Base-by-base conservation (phyloP, 2,888 invertebrate species). In the Biston stratarius region DNA sequence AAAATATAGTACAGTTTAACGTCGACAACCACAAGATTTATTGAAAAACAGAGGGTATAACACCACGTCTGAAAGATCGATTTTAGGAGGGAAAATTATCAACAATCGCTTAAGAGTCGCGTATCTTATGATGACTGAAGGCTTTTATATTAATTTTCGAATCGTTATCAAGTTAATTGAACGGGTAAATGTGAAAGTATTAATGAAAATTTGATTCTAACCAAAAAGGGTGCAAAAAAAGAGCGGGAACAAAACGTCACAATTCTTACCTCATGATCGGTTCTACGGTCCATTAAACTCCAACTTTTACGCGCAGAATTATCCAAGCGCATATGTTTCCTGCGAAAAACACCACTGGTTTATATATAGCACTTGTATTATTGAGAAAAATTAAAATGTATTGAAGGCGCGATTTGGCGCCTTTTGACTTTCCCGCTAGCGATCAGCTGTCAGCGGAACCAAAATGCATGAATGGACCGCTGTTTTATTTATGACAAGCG, bases 391-490 rank as follows among this genome's bases (percentile, higher is more conserved):
- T 12, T 48, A 42, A 49, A 8, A 49, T 24, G 15, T 38, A 44
- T 55, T 7, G 14, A 33, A 11, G 42, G 14, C 48, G 57, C 62
- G 70, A 64, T 85, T 91, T 92, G 82, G 85, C 91, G 91, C 90
- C 90, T 83, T 92, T 92, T 83, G 77, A 90, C 88, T 92, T 92
- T 93, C 85, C 87, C 92, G 93, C 92, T 81, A 71, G 76, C 79
- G 87, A 93, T 92, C 92, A 93, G 92, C 93, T 94, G 93, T 92
- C 93, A 89, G 61, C 58, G 69, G 34, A 65, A 80, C 73, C 73
- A 78, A 81, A 76, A 77, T 69, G 67, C 76, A 77, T 69, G 68
- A 66, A 73, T 70, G 71, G 69, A 69, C 73, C 36, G 73, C 69
- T 67, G 36, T 65, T 45, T 57, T 51, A 53, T 73, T 72, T 81